Evolutionary conservation across 2,888 invertebrate genomes (phyloP).

Genomic region (Cheilosia vulpina): DNA sequence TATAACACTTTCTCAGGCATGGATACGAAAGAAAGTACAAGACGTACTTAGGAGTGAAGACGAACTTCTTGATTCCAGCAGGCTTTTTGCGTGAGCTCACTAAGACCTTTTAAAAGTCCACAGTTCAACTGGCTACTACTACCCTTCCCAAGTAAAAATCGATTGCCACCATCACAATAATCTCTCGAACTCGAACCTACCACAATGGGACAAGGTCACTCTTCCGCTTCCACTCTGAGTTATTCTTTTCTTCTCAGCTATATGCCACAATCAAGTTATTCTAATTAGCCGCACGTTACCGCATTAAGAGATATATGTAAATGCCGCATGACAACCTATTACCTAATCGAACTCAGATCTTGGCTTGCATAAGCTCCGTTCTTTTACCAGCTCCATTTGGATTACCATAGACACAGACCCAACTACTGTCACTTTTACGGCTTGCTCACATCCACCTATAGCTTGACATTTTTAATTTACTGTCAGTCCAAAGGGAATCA

Average conservation of each 20-base stretch:
- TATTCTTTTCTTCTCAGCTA: not conserved
- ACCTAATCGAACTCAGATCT: slow-evolving; percentile 20
- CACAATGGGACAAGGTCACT: not conserved
- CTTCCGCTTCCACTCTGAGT: not conserved
- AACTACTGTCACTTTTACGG: slow-evolving; percentile 48
- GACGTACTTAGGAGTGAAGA: too few species aligned
- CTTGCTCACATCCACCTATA: not conserved
- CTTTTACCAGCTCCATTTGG: not conserved
- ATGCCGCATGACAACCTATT: slow-evolving; percentile 4
- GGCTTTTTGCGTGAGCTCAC: too few species aligned
- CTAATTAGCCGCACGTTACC: slow-evolving; percentile 8
- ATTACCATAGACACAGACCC: slow-evolving; percentile 15
- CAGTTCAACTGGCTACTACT: not conserved
- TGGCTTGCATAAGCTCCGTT: slow-evolving; percentile 15
- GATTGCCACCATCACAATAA: not conserved
- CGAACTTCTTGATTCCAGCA: too few species aligned
- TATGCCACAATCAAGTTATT: slow-evolving; percentile 19
- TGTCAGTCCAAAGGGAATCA: slow-evolving; percentile 1
- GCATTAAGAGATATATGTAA: not conserved
- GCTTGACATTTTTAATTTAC: slow-evolving; percentile 4
- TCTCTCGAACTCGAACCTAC: not conserved
- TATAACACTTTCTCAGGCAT: too few species aligned
- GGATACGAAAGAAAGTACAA: too few species aligned
- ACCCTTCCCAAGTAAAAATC: not conserved
- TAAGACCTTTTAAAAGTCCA: too few species aligned